phyloP scores from a whole-genome alignment of 2,888 invertebrate species.

The Tipula vernalis region DNA sequence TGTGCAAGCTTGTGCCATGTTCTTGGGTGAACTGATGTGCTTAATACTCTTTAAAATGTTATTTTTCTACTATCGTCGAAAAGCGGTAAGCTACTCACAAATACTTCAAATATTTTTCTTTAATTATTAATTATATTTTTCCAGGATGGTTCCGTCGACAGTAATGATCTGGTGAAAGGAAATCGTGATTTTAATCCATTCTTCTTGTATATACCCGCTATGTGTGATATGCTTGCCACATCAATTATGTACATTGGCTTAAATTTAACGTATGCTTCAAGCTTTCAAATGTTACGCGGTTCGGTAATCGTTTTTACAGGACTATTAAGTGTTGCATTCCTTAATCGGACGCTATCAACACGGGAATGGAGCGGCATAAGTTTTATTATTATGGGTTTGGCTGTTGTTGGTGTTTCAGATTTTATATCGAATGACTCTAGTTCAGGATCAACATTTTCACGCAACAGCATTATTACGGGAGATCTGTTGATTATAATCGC shows the following conservation, averaged over 20 bases:
- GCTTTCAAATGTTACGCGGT: conserved; percentile 91
- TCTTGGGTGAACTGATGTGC: conserved; percentile 81
- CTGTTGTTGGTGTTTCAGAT: conserved; percentile 63
- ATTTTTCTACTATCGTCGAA: conserved; percentile 40
- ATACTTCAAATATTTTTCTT: conserved; percentile 10
- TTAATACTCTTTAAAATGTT: conserved; percentile 64
- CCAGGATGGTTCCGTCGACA: conserved; percentile 39
- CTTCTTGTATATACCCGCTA: conserved; percentile 70
- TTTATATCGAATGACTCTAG: conserved; percentile 32
- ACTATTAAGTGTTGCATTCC: conserved; percentile 68
- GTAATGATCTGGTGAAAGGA: conserved; percentile 51
- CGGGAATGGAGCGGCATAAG: conserved; percentile 69
- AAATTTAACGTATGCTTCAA: conserved; percentile 82
- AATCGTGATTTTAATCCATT: conserved; percentile 65
- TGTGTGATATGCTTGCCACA: conserved; percentile 81
- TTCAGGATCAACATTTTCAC: conserved; percentile 36
- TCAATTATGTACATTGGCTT: conserved; percentile 85
- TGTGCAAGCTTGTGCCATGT: conserved; percentile 84
- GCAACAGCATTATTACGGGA: conserved; percentile 70
- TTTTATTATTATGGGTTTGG: conserved; percentile 55
- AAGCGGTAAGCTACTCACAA: conserved; percentile 37
- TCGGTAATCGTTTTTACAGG: conserved; percentile 84
- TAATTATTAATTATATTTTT: conserved; percentile 14
- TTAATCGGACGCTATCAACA: conserved; percentile 48
- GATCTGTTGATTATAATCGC: conserved; percentile 62